A percentile compares a stretch with the other conserved stretches of the same genome.
Conservation (phyloP, 2,888 invertebrate genomes). For the Sthenelais limicola region DNA sequence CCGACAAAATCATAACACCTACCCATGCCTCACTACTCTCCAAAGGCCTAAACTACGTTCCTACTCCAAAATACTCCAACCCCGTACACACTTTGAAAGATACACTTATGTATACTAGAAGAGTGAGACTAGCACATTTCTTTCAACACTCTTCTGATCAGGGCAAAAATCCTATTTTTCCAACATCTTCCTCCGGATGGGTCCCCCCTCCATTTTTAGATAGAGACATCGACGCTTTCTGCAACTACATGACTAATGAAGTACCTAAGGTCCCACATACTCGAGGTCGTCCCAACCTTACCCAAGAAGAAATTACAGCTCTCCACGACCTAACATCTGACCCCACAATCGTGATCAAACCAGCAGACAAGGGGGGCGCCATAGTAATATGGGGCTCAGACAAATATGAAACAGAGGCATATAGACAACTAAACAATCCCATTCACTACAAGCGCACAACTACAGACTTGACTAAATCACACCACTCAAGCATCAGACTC, state of each 20-base stretch:
- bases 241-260: neutral
- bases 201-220: neutral
- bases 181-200: neutral
- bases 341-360: neutral
- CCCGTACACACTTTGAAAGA: neutral
- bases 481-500: neutral
- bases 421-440: conserved; percentile 11
- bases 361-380: conserved; percentile 30
- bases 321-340: neutral
- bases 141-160: neutral
- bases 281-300: neutral
- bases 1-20: neutral
- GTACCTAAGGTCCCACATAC: neutral
- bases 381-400: neutral
- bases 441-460: too few relatives aligned
- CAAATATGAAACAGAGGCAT: neutral
- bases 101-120: conserved; percentile 3
- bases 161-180: neutral
- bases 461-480: too few relatives aligned
- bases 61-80: neutral
- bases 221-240: neutral
- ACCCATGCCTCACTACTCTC: neutral
- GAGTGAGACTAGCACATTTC: conserved; percentile 2
- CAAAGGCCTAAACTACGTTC: neutral
- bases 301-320: neutral